Evolutionary conservation across 2,888 invertebrate genomes (phyloP).

Genomic region (Lasioglossum vierecki): DNA sequence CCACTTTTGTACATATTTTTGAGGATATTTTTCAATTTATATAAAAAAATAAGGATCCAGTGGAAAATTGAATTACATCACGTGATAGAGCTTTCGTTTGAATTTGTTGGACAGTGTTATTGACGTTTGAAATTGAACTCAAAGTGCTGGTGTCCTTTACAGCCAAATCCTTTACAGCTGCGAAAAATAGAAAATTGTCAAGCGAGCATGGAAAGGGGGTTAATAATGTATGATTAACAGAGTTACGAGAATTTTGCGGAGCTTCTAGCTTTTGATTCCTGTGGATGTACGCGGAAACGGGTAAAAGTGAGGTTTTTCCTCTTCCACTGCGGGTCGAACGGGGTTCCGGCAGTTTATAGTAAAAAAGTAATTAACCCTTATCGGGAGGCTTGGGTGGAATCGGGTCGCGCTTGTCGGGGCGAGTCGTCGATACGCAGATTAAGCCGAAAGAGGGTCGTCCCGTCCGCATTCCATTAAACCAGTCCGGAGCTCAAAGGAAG

Average conservation of each 20-base stretch:
- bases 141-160: too few relatives aligned
- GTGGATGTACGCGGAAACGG: not conserved
- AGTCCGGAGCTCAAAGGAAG: conserved; percentile 14
- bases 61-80: too few relatives aligned
- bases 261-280: conserved; percentile 28
- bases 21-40: too few relatives aligned
- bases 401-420: not conserved
- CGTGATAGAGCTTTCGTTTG: too few relatives aligned
- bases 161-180: too few relatives aligned
- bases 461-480: conserved; percentile 45
- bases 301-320: not conserved
- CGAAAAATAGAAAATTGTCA: too few relatives aligned
- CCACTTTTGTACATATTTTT: too few relatives aligned
- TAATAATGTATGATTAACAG: not conserved
- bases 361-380: conserved; percentile 32
- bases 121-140: too few relatives aligned
- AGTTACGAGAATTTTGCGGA: conserved; percentile 22
- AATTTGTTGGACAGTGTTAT: too few relatives aligned
- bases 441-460: conserved; percentile 2
- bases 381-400: not conserved
- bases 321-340: not conserved
- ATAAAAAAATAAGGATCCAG: too few relatives aligned
- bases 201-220: not conserved
- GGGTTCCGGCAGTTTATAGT: not conserved
- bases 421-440: conserved; percentile 40